phyloP scores from a whole-genome alignment of 2,113 vertebrate genomes.

The Ammodytes marinus region DNA sequence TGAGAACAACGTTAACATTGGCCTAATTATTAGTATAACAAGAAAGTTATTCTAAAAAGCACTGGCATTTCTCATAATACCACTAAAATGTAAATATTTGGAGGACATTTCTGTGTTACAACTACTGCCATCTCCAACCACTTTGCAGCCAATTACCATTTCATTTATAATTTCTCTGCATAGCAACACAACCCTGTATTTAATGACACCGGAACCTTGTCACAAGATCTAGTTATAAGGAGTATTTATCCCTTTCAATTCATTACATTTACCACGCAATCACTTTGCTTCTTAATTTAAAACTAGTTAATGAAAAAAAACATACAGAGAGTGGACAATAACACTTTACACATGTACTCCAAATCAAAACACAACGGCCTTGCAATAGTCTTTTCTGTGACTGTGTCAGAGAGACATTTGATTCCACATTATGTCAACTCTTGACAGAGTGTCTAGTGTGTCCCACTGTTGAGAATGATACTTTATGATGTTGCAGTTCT shows the following conservation, averaged over 20 bases:
- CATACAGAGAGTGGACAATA: slow-evolving; percentile 3
- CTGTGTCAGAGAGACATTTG: background rate
- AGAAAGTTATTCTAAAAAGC: background rate
- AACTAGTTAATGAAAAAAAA: slow-evolving; percentile 15
- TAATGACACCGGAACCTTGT: background rate
- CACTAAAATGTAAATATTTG: slow-evolving; percentile 15
- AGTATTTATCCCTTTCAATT: background rate
- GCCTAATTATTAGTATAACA: background rate
- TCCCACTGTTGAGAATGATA: background rate
- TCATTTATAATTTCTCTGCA: slow-evolving; percentile 3
- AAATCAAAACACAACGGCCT: background rate
- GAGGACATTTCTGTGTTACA: background rate
- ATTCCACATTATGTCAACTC: background rate
- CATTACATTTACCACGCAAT: slow-evolving; percentile 16
- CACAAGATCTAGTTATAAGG: background rate
- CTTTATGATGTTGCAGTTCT: background rate
- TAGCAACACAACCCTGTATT: slow-evolving; percentile 3
- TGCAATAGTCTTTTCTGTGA: background rate
- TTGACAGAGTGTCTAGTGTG: background rate
- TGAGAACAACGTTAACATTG: background rate
- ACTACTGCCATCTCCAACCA: background rate
- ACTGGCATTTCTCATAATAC: slow-evolving; percentile 8
- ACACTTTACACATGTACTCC: background rate
- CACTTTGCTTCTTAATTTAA: slow-evolving; percentile 4
- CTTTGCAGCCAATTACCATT: background rate